phyloP scores from a whole-genome alignment of 2,113 vertebrate genomes.

The Aythya baeri region DNA sequence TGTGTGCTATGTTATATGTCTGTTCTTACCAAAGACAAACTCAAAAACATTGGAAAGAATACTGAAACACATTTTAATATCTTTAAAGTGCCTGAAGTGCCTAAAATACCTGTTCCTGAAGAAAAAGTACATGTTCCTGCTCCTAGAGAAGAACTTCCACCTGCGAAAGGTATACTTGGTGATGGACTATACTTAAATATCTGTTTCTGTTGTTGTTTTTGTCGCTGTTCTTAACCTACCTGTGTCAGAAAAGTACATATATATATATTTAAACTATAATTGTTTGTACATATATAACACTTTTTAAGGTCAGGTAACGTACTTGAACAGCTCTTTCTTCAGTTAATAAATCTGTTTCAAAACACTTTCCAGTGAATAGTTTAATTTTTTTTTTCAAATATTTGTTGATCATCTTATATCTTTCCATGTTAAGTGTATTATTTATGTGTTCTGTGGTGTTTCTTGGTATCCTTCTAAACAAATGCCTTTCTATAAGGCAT shows the following conservation, averaged over 20 bases:
- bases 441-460: background rate
- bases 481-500: background rate
- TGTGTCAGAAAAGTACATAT: background rate
- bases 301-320: background rate
- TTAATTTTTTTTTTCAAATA: background rate
- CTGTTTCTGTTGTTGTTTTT: background rate
- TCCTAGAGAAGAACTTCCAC: conserved; percentile 60
- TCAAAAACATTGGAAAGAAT: background rate
- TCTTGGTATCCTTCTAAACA: background rate
- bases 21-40: background rate
- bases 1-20: background rate
- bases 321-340: background rate
- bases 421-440: background rate
- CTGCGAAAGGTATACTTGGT: conserved; percentile 55
- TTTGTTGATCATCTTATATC: background rate
- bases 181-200: background rate
- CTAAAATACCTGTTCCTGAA: conserved; percentile 70
- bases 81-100: conserved; percentile 67
- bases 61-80: conserved; percentile 42
- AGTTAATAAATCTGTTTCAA: background rate
- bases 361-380: background rate
- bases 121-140: conserved; percentile 59
- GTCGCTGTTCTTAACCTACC: background rate
- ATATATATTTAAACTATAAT: background rate
- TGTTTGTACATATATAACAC: background rate